Percentiles rank a stretch among this genome's conserved stretches.
Evolutionary conservation across 2,888 invertebrate genomes (phyloP).

Genomic region (Drosophila macrospina): DNA sequence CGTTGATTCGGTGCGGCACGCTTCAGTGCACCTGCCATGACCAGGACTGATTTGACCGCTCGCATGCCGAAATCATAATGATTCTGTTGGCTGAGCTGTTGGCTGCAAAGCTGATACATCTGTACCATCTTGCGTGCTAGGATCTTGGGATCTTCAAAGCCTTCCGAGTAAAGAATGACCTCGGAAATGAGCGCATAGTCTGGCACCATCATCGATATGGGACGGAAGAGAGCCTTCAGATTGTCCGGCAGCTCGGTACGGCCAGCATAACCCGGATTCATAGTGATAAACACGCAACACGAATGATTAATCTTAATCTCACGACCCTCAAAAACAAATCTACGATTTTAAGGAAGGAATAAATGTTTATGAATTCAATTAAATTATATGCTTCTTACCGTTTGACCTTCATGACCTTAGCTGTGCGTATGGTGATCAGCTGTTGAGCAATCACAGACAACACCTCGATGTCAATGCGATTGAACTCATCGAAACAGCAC

Average conservation of each 20-base stretch:
- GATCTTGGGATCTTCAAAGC: constrained; percentile 94
- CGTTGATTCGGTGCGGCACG: constrained; percentile 93
- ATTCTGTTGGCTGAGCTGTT: constrained; percentile 95
- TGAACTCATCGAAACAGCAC: constrained; percentile 97
- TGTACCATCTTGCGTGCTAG: constrained; percentile 97
- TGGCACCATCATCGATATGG: constrained; percentile 96
- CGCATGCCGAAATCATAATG: constrained; percentile 98
- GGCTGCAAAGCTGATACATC: constrained; percentile 96
- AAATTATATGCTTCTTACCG: constrained; percentile 64
- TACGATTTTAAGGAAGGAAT: constrained; percentile 24
- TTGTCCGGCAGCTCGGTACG: constrained; percentile 95
- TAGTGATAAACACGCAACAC: constrained; percentile 95
- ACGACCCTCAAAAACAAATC: constrained; percentile 95
- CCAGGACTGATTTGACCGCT: constrained; percentile 96
- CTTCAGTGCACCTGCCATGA: constrained; percentile 96
- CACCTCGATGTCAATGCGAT: constrained; percentile 95
- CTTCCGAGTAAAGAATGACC: constrained; percentile 96
- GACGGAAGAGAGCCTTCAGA: constrained; percentile 93
- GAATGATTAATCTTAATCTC: constrained; percentile 93
- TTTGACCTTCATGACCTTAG: constrained; percentile 89
- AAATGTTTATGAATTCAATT: not conserved
- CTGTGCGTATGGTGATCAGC: constrained; percentile 94
- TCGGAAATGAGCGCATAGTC: constrained; percentile 96
- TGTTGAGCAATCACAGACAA: constrained; percentile 96
- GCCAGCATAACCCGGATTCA: constrained; percentile 97